Evolutionary conservation across 2,797 vertebrate species (phyloP), one percentile per base, ranked within the genome.

Genomic region (Hirundo rustica): DNA sequence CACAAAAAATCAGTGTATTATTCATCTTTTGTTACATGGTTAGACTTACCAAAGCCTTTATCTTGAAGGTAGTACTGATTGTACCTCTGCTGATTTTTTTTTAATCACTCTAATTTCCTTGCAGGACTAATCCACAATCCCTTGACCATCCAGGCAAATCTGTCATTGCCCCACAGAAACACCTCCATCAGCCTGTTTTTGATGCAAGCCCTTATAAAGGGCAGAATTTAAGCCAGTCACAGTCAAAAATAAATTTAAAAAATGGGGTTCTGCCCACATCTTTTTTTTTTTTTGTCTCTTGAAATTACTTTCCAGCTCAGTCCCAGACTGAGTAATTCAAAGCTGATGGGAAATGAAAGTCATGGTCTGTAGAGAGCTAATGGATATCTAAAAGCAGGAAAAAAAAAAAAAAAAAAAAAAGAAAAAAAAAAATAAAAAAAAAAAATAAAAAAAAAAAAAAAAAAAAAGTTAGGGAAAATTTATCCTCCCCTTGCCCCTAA

Each of bases 271-370:
- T 86, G 32, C 17, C 48, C 85, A 93, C 55, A 89, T 94, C 57
- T 84, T 92, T 95, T 82, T 93, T 96, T 27, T 36, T 68, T 74
- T 96, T 96, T 65, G 76, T 71, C 79, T 94, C 94, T 95, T 96
- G 91, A 97, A 97, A 96, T 96, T 96, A 96, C 80, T 88, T 97
- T 93, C 85, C 84, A 95, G 82, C 91, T 97, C 88, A 96, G 93
- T 70, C 87, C 88, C 74, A 97, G 94, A 91, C 91, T 94, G 89
- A 97, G 94, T 96, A 97, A 96, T 97, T 97, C 96, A 97, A 93
- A 97, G 93, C 91, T 96, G 94, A 97, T 94, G 82, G 87, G 91
- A 97, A 97, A 96, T 94, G 83, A 96, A 97, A 97, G 91, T 92
- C 95, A 91, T 47, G 96, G 95, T 91, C 94, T 11, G 4, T 93